Conservation (phyloP, 1,140 invertebrate species). For the Drosophila insularis region DNA sequence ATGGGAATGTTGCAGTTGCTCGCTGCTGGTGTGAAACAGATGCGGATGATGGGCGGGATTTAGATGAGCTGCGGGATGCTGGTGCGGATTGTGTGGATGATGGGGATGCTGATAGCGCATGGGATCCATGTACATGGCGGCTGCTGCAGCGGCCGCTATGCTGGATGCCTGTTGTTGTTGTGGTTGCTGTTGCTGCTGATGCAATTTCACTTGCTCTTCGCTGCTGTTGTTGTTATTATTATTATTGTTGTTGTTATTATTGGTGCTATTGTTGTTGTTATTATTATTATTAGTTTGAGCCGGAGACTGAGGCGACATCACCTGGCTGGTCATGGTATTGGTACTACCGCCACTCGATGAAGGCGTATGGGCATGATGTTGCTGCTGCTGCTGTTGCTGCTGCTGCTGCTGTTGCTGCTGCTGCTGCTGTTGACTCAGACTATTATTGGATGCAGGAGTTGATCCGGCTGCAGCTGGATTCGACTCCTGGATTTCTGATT, state of each 20-base stretch:
- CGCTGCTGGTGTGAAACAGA: slow-evolving; percentile 80
- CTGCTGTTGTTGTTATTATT: slow-evolving; percentile 67
- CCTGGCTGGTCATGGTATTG: slow-evolving; percentile 79
- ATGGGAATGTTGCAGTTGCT: slow-evolving; percentile 75
- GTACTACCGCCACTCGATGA: slow-evolving; percentile 77
- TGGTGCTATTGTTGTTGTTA: slow-evolving; percentile 62
- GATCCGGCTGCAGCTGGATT: slow-evolving; percentile 82
- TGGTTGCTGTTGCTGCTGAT: slow-evolving; percentile 54
- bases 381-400: slow-evolving; percentile 54
- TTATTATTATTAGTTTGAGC: slow-evolving; percentile 71
- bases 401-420: slow-evolving; percentile 64
- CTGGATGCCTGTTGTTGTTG: slow-evolving; percentile 68
- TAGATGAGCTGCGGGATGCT: slow-evolving; percentile 73
- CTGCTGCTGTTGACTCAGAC: slow-evolving; percentile 74
- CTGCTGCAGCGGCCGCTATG: slow-evolving; percentile 81
- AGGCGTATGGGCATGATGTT: slow-evolving; percentile 72
- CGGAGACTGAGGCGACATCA: slow-evolving; percentile 78
- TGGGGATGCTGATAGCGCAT: slow-evolving; percentile 82
- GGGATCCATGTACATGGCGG: slow-evolving; percentile 82
- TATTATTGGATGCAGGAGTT: slow-evolving; percentile 78
- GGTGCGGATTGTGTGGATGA: slow-evolving; percentile 76
- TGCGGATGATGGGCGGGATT: slow-evolving; percentile 82
- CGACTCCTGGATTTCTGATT: slow-evolving; percentile 86
- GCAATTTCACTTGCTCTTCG: slow-evolving; percentile 63
- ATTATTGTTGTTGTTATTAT: slow-evolving; percentile 55